Evolutionary conservation across 2,113 vertebrate genomes (phyloP), one percentile per base, ranked within the genome.

Genomic region (Myodes glareolus): DNA sequence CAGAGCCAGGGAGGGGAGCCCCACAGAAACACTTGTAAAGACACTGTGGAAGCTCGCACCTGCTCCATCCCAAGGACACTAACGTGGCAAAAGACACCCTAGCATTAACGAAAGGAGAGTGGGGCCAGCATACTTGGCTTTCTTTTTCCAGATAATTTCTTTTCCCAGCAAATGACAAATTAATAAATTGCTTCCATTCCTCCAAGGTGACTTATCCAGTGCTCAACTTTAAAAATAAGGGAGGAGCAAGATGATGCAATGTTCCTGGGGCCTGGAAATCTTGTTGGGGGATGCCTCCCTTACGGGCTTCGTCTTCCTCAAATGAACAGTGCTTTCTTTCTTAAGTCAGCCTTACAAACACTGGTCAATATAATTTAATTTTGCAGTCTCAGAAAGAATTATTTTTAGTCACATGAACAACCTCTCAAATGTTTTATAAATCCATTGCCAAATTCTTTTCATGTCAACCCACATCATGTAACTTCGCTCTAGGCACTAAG

Each of bases 21-120:
- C 98, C 98, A 98, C 98, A 97, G 98, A 98, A 98, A 98, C 98
- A 98, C 98, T 98, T 98, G 98, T 98, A 98, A 98, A 98, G 98
- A 98, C 97, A 98, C 98, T 98, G 98, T 98, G 98, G 98, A 98
- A 98, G 97, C 81, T 88, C 98, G 97, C 98, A 99, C 99, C 98
- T 99, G 99, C 98, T 98, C 98, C 98, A 98, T 97, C 94, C 95
- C 88, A 92, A 98, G 98, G 98, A 98, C 98, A 97, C 94, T 97
- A 96, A 96, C 3, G 97, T 92, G 89, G 96, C 97, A 98, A 88
- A 70, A 98, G 98, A 98, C 78, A 98, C 77, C 85, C 95, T 92
- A 50, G 94, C 94, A 97, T 98, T 96, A 96, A 86, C 94, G 92
- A 95, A 97, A 88, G 33, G 47, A 82, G 81, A 88, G 27, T 68